phyloP scores from a whole-genome alignment of 1,140 invertebrate genomes.

The Harpegnathos saltator region DNA sequence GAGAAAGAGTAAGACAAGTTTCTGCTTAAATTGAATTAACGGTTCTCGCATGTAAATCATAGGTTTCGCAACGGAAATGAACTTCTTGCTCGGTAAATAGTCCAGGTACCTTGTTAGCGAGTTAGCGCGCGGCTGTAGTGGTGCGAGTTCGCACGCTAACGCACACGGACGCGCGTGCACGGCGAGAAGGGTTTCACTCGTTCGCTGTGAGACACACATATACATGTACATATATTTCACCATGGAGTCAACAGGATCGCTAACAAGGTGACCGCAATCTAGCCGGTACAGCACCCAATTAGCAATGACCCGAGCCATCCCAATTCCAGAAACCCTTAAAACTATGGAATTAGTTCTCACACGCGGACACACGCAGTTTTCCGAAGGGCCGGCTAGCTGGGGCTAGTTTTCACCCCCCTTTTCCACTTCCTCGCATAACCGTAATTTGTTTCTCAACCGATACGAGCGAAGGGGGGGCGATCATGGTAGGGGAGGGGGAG shows the following conservation, averaged over 20 bases:
- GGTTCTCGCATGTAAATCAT: neutral
- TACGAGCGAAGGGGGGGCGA: too few relatives aligned
- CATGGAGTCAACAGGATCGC: conserved; percentile 64
- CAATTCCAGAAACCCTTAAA: conserved; percentile 71
- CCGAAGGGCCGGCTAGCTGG: conserved; percentile 12
- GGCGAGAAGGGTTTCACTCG: conserved; percentile 17
- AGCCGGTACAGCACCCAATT: conserved; percentile 73
- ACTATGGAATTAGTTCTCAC: conserved; percentile 68
- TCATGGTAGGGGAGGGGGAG: too few relatives aligned
- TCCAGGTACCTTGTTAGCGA: conserved; percentile 17
- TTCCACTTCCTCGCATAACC: conserved; percentile 3
- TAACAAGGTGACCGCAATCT: conserved; percentile 78
- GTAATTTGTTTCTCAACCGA: conserved; percentile 32
- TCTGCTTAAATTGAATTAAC: neutral
- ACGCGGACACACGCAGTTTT: conserved; percentile 12
- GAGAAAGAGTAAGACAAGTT: neutral
- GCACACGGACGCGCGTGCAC: neutral
- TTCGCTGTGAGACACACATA: conserved; percentile 57
- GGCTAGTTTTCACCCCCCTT: neutral
- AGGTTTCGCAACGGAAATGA: conserved; percentile 8
- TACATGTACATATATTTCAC: conserved; percentile 47
- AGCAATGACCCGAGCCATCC: conserved; percentile 71
- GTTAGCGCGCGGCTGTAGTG: neutral
- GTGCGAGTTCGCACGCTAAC: neutral
- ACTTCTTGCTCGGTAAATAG: neutral